Percentiles rank a stretch among this genome's conserved stretches.
These are phyloP conservation scores for Pelmatolapia mariae DNA, from an alignment of 2,113 vertebrate species.

Conservation along the genomic window DNA sequence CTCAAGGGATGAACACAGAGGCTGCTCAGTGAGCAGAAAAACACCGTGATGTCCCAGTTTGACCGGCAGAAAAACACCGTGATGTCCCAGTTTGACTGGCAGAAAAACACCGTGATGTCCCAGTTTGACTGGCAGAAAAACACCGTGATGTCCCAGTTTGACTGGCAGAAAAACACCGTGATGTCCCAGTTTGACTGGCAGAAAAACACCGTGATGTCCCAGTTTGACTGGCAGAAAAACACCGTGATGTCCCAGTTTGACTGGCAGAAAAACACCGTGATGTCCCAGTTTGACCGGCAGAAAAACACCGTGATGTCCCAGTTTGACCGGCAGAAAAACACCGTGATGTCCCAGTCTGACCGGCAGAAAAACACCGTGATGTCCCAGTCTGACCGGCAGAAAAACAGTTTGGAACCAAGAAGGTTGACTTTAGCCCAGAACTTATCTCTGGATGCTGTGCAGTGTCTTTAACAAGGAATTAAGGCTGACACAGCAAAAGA, in stretches of 20 bases:
- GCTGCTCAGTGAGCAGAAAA: neutral
- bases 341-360: rapidly evolving
- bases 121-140: too few species aligned
- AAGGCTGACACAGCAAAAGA: neutral
- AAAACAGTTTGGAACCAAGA: neutral
- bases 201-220: too few species aligned
- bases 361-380: rapidly evolving
- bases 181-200: too few species aligned
- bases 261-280: rapidly evolving
- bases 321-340: rapidly evolving
- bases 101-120: rapidly evolving
- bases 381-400: neutral
- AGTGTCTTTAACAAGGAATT: neutral
- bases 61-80: neutral
- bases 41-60: rapidly evolving
- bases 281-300: too few species aligned
- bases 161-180: too few species aligned
- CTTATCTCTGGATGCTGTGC: neutral
- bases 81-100: rapidly evolving
- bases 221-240: too few species aligned
- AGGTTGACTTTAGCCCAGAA: neutral
- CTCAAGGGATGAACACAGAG: neutral
- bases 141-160: too few species aligned
- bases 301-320: rapidly evolving
- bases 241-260: too few species aligned